Percentiles rank a stretch among this genome's conserved stretches.
Conservation (phyloP, 2,888 invertebrate genomes). For the Dicycla oo region DNA sequence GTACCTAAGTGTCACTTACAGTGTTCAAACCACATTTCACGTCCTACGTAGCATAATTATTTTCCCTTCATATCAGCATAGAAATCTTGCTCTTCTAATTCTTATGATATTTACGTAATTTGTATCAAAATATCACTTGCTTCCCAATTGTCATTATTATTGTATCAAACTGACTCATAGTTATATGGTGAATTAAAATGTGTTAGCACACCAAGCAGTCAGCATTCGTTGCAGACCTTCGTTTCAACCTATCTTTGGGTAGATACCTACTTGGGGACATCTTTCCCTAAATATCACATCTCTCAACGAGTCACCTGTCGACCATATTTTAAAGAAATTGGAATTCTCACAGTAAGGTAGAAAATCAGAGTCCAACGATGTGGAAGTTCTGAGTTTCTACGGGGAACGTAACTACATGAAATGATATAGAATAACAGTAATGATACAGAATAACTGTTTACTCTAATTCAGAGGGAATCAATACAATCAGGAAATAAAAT, state of each 20-base stretch:
- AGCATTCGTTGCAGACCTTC: neutral
- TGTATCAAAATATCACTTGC: neutral
- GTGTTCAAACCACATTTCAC: constrained; percentile 3
- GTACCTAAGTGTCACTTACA: constrained; percentile 8
- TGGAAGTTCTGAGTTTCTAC: no score
- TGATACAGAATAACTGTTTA: no score
- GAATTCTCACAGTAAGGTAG: no score
- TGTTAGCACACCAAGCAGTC: neutral
- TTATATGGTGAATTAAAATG: neutral
- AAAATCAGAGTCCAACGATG: no score
- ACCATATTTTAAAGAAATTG: no score
- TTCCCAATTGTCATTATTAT: neutral
- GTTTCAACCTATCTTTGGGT: neutral
- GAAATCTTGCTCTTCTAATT: neutral
- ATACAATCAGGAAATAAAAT: no score
- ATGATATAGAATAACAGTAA: no score
- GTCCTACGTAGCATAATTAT: constrained; percentile 9
- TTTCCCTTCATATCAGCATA: neutral
- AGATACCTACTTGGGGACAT: neutral
- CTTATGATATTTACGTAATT: neutral
- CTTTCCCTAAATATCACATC: neutral
- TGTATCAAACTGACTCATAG: neutral
- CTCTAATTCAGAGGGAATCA: no score
- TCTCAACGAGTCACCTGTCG: no score
- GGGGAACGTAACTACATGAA: no score